Base-by-base conservation (phyloP, 2,113 vertebrate genomes). In the Cathartes aura region DNA sequence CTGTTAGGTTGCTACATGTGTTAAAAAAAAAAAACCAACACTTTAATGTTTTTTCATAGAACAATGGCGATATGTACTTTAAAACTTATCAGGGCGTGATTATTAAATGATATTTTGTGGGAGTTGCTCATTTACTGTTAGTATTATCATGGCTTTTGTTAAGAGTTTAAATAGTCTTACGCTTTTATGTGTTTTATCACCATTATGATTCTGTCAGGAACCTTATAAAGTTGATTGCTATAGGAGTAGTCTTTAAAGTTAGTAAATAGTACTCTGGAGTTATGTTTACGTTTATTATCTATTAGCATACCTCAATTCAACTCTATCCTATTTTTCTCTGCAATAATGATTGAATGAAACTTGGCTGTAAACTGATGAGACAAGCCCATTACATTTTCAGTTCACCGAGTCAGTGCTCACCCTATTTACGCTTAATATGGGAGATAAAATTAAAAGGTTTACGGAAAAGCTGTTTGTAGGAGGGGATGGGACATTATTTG, bases 111-210 rank as follows among this genome's bases (percentile, higher is more conserved):
- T 99, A 98, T 98, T 98, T 98, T 98, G 98, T 98, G 98, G 99
- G 98, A 98, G 98, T 98, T 98, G 98, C 96, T 98, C 98, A 96
- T 98, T 99, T 98, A 98, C 95, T 98, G 97, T 97, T 98, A 95
- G 97, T 98, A 98, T 98, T 98, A 98, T 98, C 98, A 97, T 98
- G 98, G 98, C 98, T 97, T 98, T 99, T 98, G 98, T 99, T 99
- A 98, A 73, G 60, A 97, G 97, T 98, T 99, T 98, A 98, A 99
- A 98, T 98, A 98, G 98, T 96, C 98, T 98, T 98, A 96, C 68
- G 96, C 97, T 98, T 96, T 94, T 89, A 96, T 97, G 90, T 98
- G 97, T 99, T 98, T 98, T 99, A 98, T 99, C 97, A 93, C 97
- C 98, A 97, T 98, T 98, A 96, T 98, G 93, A 97, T 98, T 98